Evolutionary conservation across 1,140 invertebrate species (phyloP), one percentile per base, ranked within the genome.

Genomic region (Macrobrachium nipponense): DNA sequence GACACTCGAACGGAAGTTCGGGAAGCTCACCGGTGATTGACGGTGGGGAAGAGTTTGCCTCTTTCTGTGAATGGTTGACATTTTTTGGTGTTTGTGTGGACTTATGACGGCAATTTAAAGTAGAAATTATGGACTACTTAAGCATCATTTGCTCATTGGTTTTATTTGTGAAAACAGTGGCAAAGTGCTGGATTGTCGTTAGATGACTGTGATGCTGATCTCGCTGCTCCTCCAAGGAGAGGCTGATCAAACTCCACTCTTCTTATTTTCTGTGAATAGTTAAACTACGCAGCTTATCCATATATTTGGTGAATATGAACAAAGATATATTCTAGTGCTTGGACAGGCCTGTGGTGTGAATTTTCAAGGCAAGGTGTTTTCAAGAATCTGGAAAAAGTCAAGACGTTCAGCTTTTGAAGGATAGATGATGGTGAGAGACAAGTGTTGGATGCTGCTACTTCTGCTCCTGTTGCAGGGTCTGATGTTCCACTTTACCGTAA

Each of bases 21-120:
- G 18, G 85, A 86, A 62, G 11, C 62, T 62, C 85, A 86, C n/a
- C 78, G 85, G 85, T 86, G 85, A 86, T 81, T 70, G 61, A 18
- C 44, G 76, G 76, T 43, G 66, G 64, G 61, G 12, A 36, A 20
- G 8, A 15, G 62, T 58, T 51, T 51, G 18, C 75, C 51, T 77
- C 36, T 77, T 51, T 43, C 43, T 77, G 75, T 58, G 27, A 36
- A 36, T 36, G 27, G 27, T 36, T 36, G 27, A 36, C 27, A 36
- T 36, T 36, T 36, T 36, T 36, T 36, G 27, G 27, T 36, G 27
- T 36, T 36, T 36, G 27, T 36, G 27, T 36, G 27, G 27, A 36
- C 27, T 36, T 36, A 36, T 36, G 27, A 36, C 27, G 27, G 27
- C 27, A 36, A 36, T 36, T 36, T 36, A 36, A 1, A 4, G 27